Evolutionary conservation across 2,888 invertebrate species (phyloP).

Genomic region (Acrobasis repandana): DNA sequence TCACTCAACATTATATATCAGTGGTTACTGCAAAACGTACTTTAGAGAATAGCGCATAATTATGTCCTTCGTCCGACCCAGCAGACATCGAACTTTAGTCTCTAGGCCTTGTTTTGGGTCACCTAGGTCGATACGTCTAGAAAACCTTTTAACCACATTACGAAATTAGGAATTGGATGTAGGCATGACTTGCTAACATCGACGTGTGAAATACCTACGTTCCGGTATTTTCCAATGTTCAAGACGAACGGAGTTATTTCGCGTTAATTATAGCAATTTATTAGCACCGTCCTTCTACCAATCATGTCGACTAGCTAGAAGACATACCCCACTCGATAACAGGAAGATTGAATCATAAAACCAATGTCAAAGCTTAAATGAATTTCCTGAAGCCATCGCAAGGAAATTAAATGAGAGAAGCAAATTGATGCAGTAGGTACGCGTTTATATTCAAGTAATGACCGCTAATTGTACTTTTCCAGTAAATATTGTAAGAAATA

Average conservation of each 20-base stretch:
- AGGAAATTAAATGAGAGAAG: slow-evolving; percentile 26
- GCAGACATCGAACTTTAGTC: slow-evolving; percentile 31
- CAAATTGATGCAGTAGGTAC: background rate
- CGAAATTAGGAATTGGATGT: slow-evolving; percentile 16
- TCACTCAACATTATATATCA: slow-evolving; percentile 8
- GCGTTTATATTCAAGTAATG: slow-evolving; percentile 4
- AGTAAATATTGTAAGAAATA: background rate
- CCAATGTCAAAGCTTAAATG: slow-evolving; percentile 38
- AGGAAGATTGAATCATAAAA: slow-evolving; percentile 40
- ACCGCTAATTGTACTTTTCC: background rate
- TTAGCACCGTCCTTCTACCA: background rate
- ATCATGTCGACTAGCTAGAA: background rate
- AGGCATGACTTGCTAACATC: slow-evolving; percentile 13
- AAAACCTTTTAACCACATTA: slow-evolving; percentile 15
- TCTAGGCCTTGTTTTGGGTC: slow-evolving; percentile 25
- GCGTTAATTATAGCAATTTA: background rate
- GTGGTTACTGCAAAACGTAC: slow-evolving; percentile 12
- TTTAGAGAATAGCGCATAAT: slow-evolving; percentile 19
- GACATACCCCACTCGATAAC: slow-evolving; percentile 23
- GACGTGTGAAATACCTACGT: slow-evolving; percentile 14
- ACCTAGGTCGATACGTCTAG: slow-evolving; percentile 23
- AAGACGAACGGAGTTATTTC: background rate
- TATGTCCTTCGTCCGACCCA: slow-evolving; percentile 30
- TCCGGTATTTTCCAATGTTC: slow-evolving; percentile 16
- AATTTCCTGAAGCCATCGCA: slow-evolving; percentile 37